These are phyloP conservation scores for Melanotaenia boesemani DNA, from an alignment of 2,797 vertebrate species.

Conservation along the genomic window DNA sequence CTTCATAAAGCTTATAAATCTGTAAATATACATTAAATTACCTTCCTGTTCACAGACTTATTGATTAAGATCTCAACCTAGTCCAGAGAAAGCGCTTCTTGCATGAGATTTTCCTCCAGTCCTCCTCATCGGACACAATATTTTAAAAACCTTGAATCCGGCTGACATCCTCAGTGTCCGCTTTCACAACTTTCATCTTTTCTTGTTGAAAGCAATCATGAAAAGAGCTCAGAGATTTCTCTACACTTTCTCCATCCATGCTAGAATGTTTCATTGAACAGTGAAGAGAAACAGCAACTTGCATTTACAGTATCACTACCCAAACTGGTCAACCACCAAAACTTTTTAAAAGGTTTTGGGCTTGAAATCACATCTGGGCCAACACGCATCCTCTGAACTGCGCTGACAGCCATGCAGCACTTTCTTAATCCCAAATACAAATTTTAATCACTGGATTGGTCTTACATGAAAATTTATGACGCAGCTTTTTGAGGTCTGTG, in stretches of 20 bases:
- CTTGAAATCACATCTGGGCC: conserved; percentile 11
- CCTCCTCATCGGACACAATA: not conserved
- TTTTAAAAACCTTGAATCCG: conserved; percentile 23
- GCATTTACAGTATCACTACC: conserved; percentile 74
- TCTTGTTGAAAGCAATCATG: conserved; percentile 72
- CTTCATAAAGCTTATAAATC: not conserved
- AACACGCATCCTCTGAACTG: not conserved
- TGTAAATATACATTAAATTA: not conserved
- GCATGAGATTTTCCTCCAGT: not conserved
- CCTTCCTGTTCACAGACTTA: not conserved
- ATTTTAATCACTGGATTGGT: not conserved
- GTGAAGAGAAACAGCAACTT: conserved; percentile 72
- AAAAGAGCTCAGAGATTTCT: conserved; percentile 60
- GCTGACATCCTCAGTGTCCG: conserved; percentile 25
- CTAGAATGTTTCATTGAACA: conserved; percentile 58
- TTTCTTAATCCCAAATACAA: conserved; percentile 11
- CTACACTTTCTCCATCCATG: conserved; percentile 68
- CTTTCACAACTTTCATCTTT: conserved; percentile 83
- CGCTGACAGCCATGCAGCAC: not conserved
- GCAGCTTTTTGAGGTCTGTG: conserved; percentile 17
- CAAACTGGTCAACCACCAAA: conserved; percentile 74
- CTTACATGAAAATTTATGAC: not conserved
- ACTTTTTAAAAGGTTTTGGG: conserved; percentile 43
- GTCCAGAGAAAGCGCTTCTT: not conserved
- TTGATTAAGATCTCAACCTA: not conserved